A percentile compares a stretch with the other conserved stretches of the same genome.
phyloP scores from a whole-genome alignment of 2,888 invertebrate genomes.

The Sicus ferrugineus region DNA sequence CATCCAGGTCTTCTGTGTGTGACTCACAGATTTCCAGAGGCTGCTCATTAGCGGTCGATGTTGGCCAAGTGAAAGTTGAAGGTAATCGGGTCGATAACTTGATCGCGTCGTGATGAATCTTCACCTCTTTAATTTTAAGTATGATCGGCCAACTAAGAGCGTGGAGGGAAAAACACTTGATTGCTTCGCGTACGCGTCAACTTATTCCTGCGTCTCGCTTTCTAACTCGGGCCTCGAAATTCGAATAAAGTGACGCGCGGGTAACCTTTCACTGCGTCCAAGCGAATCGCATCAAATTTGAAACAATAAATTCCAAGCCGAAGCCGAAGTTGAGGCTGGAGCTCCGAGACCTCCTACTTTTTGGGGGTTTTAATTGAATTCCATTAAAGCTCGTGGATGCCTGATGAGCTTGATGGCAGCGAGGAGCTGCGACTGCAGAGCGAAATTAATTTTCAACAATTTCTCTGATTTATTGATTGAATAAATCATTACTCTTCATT shows the following conservation, averaged over 20 bases:
- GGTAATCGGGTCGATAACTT: no score
- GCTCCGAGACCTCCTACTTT: neutral
- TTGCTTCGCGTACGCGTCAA: neutral
- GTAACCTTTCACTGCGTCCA: neutral
- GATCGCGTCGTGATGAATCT: no score
- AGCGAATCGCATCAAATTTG: neutral
- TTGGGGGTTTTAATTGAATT: constrained; percentile 13
- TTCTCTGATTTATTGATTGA: constrained; percentile 47
- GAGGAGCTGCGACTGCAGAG: constrained; percentile 22
- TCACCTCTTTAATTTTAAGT: no score
- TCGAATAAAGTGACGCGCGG: neutral
- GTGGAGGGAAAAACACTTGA: no score
- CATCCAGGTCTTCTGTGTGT: no score
- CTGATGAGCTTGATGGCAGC: neutral
- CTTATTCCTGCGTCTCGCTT: neutral
- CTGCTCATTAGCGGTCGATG: no score
- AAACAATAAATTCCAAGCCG: neutral
- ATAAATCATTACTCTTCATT: constrained; percentile 48
- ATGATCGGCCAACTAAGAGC: no score
- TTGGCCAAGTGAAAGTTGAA: no score
- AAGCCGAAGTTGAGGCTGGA: no score
- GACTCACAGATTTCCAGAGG: no score
- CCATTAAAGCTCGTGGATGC: neutral
- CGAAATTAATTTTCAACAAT: constrained; percentile 46
- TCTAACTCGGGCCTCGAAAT: neutral